Base-by-base conservation (phyloP, 2,888 invertebrate species). In the Gryllus longicercus region DNA sequence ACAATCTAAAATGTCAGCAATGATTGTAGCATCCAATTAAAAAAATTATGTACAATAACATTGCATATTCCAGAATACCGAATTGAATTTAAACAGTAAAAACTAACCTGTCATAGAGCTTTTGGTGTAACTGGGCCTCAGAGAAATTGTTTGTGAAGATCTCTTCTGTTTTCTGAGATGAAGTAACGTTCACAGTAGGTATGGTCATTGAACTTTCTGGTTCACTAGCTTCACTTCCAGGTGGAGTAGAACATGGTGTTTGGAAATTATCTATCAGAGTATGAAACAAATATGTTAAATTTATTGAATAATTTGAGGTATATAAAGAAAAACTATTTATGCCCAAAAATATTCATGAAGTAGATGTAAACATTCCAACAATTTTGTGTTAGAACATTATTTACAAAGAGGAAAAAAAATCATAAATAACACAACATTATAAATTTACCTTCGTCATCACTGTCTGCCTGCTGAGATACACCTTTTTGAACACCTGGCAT, bases 221-320 rank as follows among this genome's bases (percentile, higher is more conserved):
- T 14, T 87, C 89, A 84, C 93, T 94, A 84, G 91, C 92, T 87
- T 92, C 91, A 85, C 94, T 94, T 49, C 93, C 95, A 11, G 95
- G 95, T 49, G 96, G 96, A 18, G 96, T 95, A 12, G 95, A 95
- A 85, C 95, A 96, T 49, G 96, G 96, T 14, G 96, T 96, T 89
- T 93, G 90, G 87, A 93, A 95, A 85, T 91, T 91, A 86, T 94
- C 92, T 82, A 79, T 38, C 63, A 18, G 63, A n/a, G 79, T 11
- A 74, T 21, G 2, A 38, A 14, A 49, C 38, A 74, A 18, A 18
- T 38, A 38, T 8, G 49, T 38, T 21, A 49, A 76, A 38, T 38
- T 38, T 38, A 38, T 8, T 38, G 8, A 38, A 8, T 38, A 38
- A 38, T 38, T 38, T 38, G 1, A 38, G 38, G 38, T 8, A 38